Conservation (phyloP, 2,113 vertebrate species). For the Orcinus orca region DNA sequence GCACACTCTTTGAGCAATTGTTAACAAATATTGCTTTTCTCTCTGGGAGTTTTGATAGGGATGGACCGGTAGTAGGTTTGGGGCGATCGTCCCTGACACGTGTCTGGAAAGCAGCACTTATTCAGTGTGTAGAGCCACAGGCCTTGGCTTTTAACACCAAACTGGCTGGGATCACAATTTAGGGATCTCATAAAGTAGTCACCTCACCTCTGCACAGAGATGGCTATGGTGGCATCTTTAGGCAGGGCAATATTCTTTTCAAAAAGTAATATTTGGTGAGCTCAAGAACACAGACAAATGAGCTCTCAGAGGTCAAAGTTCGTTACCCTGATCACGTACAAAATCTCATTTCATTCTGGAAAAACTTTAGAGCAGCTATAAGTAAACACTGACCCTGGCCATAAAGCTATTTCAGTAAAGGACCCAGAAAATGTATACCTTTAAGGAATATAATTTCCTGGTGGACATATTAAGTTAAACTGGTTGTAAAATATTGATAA, state of each 20-base stretch:
- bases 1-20: neutral
- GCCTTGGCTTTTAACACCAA: neutral
- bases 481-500: neutral
- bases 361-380: neutral
- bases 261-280: neutral
- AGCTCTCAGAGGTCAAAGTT: neutral
- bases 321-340: neutral
- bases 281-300: neutral
- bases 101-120: neutral
- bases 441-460: neutral
- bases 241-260: neutral
- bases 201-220: neutral
- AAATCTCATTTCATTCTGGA: neutral
- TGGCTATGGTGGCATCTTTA: neutral
- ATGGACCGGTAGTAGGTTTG: neutral
- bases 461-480: neutral
- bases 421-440: neutral
- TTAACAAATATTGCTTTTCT: neutral
- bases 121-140: neutral
- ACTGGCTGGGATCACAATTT: neutral
- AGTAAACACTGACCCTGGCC: neutral
- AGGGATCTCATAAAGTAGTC: neutral
- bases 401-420: neutral
- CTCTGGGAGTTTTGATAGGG: neutral
- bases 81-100: neutral